phyloP scores from a whole-genome alignment of 2,113 vertebrate genomes.

The Hirundichthys speculiger region DNA sequence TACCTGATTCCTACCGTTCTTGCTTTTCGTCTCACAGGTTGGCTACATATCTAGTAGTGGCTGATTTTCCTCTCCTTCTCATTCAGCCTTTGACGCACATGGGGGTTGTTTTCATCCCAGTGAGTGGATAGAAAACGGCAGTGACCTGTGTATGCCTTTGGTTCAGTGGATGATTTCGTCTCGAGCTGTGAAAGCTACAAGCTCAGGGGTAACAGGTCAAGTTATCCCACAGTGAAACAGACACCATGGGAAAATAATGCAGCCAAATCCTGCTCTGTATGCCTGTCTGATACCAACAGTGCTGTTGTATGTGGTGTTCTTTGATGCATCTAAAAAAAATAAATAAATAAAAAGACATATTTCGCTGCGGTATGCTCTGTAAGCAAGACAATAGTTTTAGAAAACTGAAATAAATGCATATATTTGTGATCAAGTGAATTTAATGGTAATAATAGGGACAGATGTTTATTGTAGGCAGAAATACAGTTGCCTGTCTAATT shows the following conservation, averaged over 20 bases:
- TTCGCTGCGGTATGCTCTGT: too few species aligned
- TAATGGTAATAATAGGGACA: too few species aligned
- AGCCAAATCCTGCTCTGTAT: slow-evolving; percentile 30
- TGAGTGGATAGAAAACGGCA: slow-evolving; percentile 70
- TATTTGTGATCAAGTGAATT: too few species aligned
- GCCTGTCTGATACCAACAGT: slow-evolving; percentile 20
- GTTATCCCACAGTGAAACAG: slow-evolving; percentile 62
- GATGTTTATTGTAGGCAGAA: too few species aligned
- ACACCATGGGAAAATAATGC: slow-evolving; percentile 53
- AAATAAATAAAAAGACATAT: not conserved
- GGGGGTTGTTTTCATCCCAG: slow-evolving; percentile 64
- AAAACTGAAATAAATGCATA: too few species aligned
- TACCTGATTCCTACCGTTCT: slow-evolving; percentile 35
- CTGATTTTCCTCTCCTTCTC: slow-evolving; percentile 19
- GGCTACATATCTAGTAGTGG: slow-evolving; percentile 31
- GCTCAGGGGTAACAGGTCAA: slow-evolving; percentile 55
- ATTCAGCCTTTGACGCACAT: slow-evolving; percentile 59
- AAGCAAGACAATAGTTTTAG: too few species aligned
- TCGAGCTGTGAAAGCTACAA: slow-evolving; percentile 54
- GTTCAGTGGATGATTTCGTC: slow-evolving; percentile 68
- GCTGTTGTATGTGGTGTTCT: slow-evolving; percentile 3
- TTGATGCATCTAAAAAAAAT: not conserved
- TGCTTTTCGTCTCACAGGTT: slow-evolving; percentile 34
- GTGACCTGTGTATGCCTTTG: slow-evolving; percentile 68
- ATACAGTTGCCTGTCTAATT: too few species aligned